Base-by-base conservation (phyloP, 2,888 invertebrate species). In the Listrodromus nycthemerus region DNA sequence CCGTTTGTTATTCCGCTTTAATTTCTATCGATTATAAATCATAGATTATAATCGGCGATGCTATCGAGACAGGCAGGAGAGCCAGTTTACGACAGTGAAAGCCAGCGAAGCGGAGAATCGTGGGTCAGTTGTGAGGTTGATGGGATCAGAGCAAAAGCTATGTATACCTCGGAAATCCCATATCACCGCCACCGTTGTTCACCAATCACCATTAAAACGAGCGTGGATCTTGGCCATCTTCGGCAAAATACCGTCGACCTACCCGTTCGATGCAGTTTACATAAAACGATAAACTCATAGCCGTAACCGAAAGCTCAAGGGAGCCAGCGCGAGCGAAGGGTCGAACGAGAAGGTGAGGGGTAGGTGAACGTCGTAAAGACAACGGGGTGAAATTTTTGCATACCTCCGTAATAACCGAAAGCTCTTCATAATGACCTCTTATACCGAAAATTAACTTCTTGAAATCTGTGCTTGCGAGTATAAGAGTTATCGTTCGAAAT, bases 201-300 rank as follows among this genome's bases (percentile, higher is more conserved):
- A 89, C 91, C 92, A 93, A 93, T 93, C 92, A 92, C 92, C 92
- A 93, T 93, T 91, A 93, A 93, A 91, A 89, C 86, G 82, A 88
- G 89, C 85, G 67, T 65, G 77, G 80, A 52, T 65, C 52, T 52
- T 55, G 80, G 58, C 69, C 65, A 75, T 74, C 75, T 73, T 52
- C 24, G 67, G 50, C 19, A 66, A 73, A 82, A 81, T 82, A 58
- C 33, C 84, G 75, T 76, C 71, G 58, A 21, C 55, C 55, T 65
- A 71, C 48, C 55, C 48, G 66, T 90, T 85, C 91, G 90, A 92
- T 92, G 92, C 90, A 92, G 92, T 93, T 93, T 92, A 92, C 92
- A 93, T 92, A 92, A 93, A 92, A 92, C 92, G 92, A 92, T 92
- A 92, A 93, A 92, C 91, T 93, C 92, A 91, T 91, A 89, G 88